Percentiles rank a stretch among this genome's conserved stretches.
phyloP scores from a whole-genome alignment of 2,113 vertebrate genomes.

The Patagioenas fasciata region DNA sequence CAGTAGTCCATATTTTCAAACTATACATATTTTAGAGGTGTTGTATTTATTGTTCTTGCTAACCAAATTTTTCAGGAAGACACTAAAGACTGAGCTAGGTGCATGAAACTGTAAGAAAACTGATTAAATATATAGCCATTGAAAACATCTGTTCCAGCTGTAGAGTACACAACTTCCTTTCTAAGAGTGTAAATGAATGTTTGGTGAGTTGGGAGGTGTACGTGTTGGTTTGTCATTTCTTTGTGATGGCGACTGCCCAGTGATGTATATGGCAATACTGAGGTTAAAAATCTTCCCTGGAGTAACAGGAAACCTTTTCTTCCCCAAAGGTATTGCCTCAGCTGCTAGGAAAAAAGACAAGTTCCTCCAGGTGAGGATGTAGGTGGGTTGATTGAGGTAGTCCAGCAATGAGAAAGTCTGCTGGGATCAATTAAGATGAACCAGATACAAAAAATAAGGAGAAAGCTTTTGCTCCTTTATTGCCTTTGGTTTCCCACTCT shows the following conservation, averaged over 20 bases:
- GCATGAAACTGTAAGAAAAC: not conserved
- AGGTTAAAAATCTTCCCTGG: constrained; percentile 31
- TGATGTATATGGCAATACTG: not conserved
- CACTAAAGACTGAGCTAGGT: not conserved
- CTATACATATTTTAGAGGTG: not conserved
- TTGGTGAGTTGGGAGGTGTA: not conserved
- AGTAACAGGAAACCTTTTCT: not conserved
- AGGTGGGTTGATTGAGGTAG: constrained; percentile 40
- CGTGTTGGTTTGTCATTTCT: not conserved
- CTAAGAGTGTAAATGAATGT: not conserved
- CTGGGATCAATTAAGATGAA: constrained; percentile 69
- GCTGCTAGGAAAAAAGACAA: constrained; percentile 3
- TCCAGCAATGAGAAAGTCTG: constrained; percentile 28
- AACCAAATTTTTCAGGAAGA: not conserved
- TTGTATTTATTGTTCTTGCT: not conserved
- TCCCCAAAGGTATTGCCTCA: constrained; percentile 16
- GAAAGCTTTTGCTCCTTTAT: not conserved
- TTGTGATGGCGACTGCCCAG: not conserved
- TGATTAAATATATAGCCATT: not conserved
- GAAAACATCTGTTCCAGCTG: not conserved
- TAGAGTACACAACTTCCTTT: not conserved
- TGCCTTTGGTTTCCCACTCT: not conserved
- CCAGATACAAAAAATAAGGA: constrained; percentile 34
- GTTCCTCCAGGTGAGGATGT: constrained; percentile 45
- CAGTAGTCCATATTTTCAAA: not conserved